Base-by-base conservation (phyloP, 2,113 vertebrate genomes). In the Solenodon paradoxus region DNA sequence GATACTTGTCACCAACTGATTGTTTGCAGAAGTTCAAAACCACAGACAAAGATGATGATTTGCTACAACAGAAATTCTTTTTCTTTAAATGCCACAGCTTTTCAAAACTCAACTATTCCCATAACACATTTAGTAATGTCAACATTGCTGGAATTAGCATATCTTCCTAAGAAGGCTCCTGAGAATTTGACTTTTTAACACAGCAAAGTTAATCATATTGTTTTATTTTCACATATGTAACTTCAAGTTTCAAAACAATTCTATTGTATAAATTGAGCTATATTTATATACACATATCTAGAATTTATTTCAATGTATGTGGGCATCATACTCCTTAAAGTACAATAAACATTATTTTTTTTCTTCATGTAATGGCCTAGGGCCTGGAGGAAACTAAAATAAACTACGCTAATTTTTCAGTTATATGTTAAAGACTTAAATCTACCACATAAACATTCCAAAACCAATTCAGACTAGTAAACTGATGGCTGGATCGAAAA, bases 321-420 rank as follows among this genome's bases (percentile, higher is more conserved):
- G 71, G n/a, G 17, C 83, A 74, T 75, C 45, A 68, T 42, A 40
- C 51, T 92, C 64, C 55, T 53, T 57, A 84, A 97, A 96, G 87
- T 82, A 95, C 83, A 97, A 96, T 88, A 96, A 97, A 97, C 90
- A 95, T 26, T 57, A 55, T 92, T 97, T 97, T 90, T 51, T n/a
- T 92, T 91, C 63, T n/a, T 28, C 75, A 57, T 59, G 75, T 90
- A 79, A 94, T 84, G 94, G 69, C 90, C 90, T 55, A 42, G 66
- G 86, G 95, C 80, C 84, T 90, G 42, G 47, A 80, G 55, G 80
- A 95, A 93, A 95, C 86, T 72, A 96, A 97, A 97, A 96, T 97
- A 97, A 97, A 96, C 89, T 51, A 59, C 66, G 53, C 93, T 95
- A 93, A 97, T 94, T 97, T 95, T 94, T 80, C 64, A 90, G 84